phyloP scores from a whole-genome alignment of 35 echinoderm and acorn worm species.

The Amphiura filiformis region DNA sequence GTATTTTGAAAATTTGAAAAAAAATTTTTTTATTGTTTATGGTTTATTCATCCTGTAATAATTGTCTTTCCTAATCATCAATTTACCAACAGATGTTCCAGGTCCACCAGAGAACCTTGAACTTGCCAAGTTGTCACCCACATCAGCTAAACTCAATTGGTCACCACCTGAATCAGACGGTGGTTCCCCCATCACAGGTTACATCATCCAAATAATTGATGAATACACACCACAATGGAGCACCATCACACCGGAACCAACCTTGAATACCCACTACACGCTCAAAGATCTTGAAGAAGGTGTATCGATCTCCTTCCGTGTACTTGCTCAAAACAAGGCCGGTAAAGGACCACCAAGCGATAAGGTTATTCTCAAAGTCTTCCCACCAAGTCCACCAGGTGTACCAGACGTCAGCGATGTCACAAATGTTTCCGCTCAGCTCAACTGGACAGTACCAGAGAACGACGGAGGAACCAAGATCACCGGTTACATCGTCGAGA shows the following conservation, averaged over 20 bases:
- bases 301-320: conserved; percentile 62
- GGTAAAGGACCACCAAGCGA: conserved; percentile 77
- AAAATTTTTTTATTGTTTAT: no score
- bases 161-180: conserved; percentile 66
- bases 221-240: conserved; percentile 65
- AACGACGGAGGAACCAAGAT: conserved; percentile 78
- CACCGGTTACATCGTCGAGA: conserved; percentile 85
- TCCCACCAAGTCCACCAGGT: conserved; percentile 63
- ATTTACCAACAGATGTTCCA: conserved; percentile 60
- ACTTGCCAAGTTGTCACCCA: conserved; percentile 48
- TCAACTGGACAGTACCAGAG: conserved; percentile 75
- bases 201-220: conserved; percentile 77
- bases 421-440: conserved; percentile 35
- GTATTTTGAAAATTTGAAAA: no score
- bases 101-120: conserved; percentile 46
- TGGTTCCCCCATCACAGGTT: conserved; percentile 68
- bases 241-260: conserved; percentile 50
- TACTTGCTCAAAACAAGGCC: conserved; percentile 86
- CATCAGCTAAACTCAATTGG: conserved; percentile 74
- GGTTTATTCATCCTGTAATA: no score
- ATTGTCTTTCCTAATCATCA: no score
- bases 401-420: conserved; percentile 50
- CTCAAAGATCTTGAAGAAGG: conserved; percentile 84
- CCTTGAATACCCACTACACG: conserved; percentile 54
- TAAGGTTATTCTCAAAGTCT: conserved; percentile 26